Evolutionary conservation across 2,888 invertebrate species (phyloP).

Genomic region (Eupithecia pulchellata): DNA sequence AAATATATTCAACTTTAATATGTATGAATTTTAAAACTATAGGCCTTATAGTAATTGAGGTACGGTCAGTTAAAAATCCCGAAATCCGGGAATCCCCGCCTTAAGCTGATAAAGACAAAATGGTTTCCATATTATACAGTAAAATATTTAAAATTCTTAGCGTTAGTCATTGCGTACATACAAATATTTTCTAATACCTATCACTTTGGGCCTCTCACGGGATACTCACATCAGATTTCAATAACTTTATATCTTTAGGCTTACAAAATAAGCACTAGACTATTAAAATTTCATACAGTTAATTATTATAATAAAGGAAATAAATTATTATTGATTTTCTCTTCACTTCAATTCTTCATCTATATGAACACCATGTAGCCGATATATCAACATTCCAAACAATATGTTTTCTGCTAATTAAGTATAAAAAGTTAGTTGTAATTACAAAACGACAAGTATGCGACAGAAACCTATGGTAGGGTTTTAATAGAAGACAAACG

Average conservation of each 20-base stretch:
- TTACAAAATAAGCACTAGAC: too few species aligned
- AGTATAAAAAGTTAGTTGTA: not conserved
- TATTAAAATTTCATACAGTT: too few species aligned
- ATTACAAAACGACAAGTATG: not conserved
- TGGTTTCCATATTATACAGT: constrained; percentile 7
- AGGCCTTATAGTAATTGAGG: too few species aligned
- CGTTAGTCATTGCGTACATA: not conserved
- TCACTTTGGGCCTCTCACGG: constrained; percentile 1
- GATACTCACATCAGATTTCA: not conserved
- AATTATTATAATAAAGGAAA: too few species aligned
- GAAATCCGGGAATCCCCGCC: too few species aligned
- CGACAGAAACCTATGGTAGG: not conserved
- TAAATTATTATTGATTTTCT: too few species aligned
- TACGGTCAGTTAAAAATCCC: too few species aligned
- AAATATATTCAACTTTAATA: too few species aligned
- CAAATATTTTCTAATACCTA: not conserved
- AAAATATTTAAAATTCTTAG: constrained; percentile 31
- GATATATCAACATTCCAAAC: not conserved
- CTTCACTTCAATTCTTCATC: too few species aligned
- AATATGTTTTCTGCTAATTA: not conserved
- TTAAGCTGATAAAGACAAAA: constrained; percentile 1
- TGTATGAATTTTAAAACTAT: too few species aligned
- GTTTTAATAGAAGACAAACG: not conserved
- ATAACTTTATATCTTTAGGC: too few species aligned
- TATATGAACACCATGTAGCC: not conserved